phyloP scores from a whole-genome alignment of 2,888 invertebrate species.

The Saturnia japonica region DNA sequence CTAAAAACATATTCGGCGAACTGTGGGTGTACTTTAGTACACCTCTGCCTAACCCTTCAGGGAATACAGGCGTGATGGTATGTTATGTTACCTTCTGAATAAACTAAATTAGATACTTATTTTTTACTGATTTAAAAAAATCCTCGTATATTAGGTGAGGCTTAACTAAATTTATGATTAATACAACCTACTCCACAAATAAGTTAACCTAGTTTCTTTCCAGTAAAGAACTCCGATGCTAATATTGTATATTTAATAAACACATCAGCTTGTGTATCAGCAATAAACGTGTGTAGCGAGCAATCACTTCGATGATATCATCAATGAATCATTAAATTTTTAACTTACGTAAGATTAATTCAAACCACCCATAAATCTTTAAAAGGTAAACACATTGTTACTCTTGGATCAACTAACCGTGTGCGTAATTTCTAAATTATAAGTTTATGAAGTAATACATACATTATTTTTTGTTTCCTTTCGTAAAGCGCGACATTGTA shows the following conservation, averaged over 20 bases:
- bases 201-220: conserved; percentile 10
- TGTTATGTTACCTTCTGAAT: neutral
- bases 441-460: neutral
- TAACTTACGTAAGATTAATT: conserved; percentile 17
- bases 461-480: neutral
- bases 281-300: conserved; percentile 24
- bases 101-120: neutral
- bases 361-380: conserved; percentile 16
- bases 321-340: conserved; percentile 54
- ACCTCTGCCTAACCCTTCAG: too few species aligned
- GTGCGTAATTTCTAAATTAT: conserved; percentile 5
- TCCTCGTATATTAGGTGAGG: neutral
- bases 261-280: neutral
- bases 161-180: neutral
- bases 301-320: conserved; percentile 57
- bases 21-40: too few species aligned
- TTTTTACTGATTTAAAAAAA: neutral
- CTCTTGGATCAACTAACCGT: neutral
- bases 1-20: too few species aligned
- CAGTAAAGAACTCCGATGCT: neutral
- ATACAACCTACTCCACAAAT: neutral
- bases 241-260: neutral
- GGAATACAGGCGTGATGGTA: too few species aligned
- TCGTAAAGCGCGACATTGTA: neutral
- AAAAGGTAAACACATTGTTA: conserved; percentile 14